phyloP scores from a whole-genome alignment of 1,140 invertebrate genomes.

The Diorhabda carinulata region DNA sequence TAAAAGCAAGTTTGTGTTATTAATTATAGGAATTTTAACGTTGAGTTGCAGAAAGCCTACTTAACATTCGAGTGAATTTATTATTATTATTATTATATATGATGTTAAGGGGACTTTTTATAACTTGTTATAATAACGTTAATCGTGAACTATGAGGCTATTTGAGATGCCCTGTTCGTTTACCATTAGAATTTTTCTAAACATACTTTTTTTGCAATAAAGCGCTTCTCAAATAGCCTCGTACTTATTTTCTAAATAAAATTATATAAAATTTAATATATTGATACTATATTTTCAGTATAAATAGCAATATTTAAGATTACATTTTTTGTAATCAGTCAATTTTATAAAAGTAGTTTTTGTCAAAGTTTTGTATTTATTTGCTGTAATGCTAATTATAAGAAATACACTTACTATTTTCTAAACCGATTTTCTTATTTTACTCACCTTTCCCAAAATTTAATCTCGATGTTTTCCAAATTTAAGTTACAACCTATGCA shows the following conservation, averaged over 20 bases:
- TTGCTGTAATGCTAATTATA: slow-evolving; percentile 43
- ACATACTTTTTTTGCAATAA: slow-evolving; percentile 16
- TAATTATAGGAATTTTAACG: slow-evolving; percentile 37
- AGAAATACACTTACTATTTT: slow-evolving; percentile 25
- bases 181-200: slow-evolving; percentile 3
- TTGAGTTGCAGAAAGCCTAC: slow-evolving; percentile 6
- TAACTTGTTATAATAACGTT: neutral
- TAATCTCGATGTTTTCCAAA: no score
- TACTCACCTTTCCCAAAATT: no score
- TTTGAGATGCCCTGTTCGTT: neutral
- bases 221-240: slow-evolving; percentile 8
- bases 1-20: slow-evolving; percentile 46
- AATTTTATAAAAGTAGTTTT: slow-evolving; percentile 41
- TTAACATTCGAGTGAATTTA: neutral
- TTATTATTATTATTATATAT: neutral
- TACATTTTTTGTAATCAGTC: slow-evolving; percentile 44
- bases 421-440: neutral
- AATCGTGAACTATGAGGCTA: neutral
- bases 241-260: slow-evolving; percentile 12
- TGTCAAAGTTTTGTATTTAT: slow-evolving; percentile 46
- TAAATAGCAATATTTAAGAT: slow-evolving; percentile 37
- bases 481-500: no score
- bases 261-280: slow-evolving; percentile 34
- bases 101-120: neutral
- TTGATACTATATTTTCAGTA: slow-evolving; percentile 31